Evolutionary conservation across 2,113 vertebrate species (phyloP).

Genomic region (Cercocebus atys): DNA sequence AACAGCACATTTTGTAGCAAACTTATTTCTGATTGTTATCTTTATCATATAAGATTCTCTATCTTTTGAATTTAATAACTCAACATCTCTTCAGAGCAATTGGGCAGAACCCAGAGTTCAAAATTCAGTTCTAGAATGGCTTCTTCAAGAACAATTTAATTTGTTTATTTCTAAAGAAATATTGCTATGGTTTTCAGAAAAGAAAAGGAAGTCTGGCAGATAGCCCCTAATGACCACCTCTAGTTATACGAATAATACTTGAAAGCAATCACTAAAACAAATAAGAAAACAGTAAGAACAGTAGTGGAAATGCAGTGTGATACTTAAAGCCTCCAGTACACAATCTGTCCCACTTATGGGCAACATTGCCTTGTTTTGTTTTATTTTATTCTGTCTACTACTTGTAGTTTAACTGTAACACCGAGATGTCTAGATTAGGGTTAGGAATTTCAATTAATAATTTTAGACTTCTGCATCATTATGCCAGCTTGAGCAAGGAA

Average conservation of each 20-base stretch:
- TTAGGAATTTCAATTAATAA: not conserved
- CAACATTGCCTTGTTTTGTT: not conserved
- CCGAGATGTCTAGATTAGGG: not conserved
- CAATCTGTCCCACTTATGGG: not conserved
- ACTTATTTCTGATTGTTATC: not conserved
- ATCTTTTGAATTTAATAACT: slow-evolving; percentile 20
- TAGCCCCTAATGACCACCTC: not conserved
- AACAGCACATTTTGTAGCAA: not conserved
- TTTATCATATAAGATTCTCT: not conserved
- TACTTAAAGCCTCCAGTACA: not conserved
- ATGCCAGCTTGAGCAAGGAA: not conserved
- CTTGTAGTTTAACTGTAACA: not conserved
- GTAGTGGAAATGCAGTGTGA: not conserved
- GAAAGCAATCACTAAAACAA: not conserved
- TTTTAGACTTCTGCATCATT: not conserved
- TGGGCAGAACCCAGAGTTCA: not conserved
- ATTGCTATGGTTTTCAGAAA: not conserved
- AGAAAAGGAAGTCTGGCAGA: not conserved
- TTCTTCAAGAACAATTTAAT: not conserved
- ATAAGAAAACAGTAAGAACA: not conserved
- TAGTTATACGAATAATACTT: not conserved
- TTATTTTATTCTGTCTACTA: not conserved
- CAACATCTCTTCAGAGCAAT: not conserved
- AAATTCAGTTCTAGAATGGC: not conserved
- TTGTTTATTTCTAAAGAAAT: slow-evolving; percentile 1